Evolutionary conservation across 2,113 vertebrate species (phyloP), one percentile per base, ranked within the genome.

Genomic region (Scolopax mira): DNA sequence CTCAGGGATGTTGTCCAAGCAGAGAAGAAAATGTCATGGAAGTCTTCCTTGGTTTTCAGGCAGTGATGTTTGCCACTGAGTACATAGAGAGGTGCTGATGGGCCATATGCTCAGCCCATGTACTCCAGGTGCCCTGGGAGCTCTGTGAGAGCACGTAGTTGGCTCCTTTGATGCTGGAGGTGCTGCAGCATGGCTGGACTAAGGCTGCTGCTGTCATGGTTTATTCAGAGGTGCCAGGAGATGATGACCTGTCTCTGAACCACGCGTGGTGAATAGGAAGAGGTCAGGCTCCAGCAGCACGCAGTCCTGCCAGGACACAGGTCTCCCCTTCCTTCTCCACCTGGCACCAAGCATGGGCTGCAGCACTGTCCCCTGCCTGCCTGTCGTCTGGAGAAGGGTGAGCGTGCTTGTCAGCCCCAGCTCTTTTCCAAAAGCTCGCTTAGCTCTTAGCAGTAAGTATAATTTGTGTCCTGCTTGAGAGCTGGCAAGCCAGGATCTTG

Each of bases 331-430:
- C 33, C 44, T 25, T 46, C 31, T 23, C 52, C 2, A 9, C 27
- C 51, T 35, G 58, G 37, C 70, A 54, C 57, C 0, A 0, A 30
- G 27, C 58, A 48, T 3, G 0, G 39, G 37, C 54, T 37, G 42
- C 46, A 37, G 77, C 30, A 5, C 71, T 25, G 17, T 60, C 18
- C 48, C 57, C 69, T 60, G 33, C 51, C 61, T 79, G 77, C 58
- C 69, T 51, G 39, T 44, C 1, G 1, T 72, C 69, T 71, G 61
- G 60, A 69, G 31, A 0, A 0, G 48, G 24, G 35, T 0, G 3
- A 70, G 49, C 0, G 0, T 55, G 35, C 79, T 71, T 66, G 12
- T 35, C 90, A 77, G 37, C 58, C 57, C 61, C 51, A 65, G 46
- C 60, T 57, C 55, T 55, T 2, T 0, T 25, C 42, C 25, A 67